Base-by-base conservation (phyloP, 1,140 invertebrate species). In the Drosophila ficusphila region DNA sequence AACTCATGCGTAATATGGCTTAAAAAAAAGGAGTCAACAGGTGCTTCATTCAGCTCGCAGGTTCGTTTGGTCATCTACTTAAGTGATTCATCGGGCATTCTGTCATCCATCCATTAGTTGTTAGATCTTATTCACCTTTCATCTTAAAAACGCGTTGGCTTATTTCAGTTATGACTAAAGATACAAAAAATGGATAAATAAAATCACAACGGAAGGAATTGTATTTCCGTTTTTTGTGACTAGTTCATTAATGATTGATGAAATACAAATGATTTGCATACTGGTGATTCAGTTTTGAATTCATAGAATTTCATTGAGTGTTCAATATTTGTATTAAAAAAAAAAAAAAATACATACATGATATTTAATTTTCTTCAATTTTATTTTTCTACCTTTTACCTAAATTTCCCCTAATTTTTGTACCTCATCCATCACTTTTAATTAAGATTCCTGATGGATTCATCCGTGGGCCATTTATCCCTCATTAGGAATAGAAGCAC, bases 1-100 rank as follows among this genome's bases (percentile, higher is more conserved):
- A 64, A 49, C 12, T 16, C 61, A 70, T 74, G 57, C 73, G 47
- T 52, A 54, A 61, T 53, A 16, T 49, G 21, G 44, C 18, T 21
- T 39, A 11, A 57, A 25, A 31, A 39, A 38, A 65, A 77, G 79
- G 81, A 79, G 47, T 57, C 41, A 81, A 81, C 77, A 86, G 68
- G 62, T 86, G 81, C 62, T 88, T 88, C 46, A 86, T 88, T 29
- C 67, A 58, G 82, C 61, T 86, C 9, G 77, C 72, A 86, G 81
- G 81, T 85, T 86, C 57, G 81, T 85, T 53, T 42, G 25, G 6
- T 29, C 33, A 25, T 31, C 36, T 25, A 29, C 44, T 56, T 16
- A 12, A 53, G 29, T 67, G 42, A 69, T 53, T 53, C 29, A 60
- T 47, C 31, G 16, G 7, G 3, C 9, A 9, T 7, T 4, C 5